Conservation (phyloP, 2,797 vertebrate species). For the Falco berigora region DNA sequence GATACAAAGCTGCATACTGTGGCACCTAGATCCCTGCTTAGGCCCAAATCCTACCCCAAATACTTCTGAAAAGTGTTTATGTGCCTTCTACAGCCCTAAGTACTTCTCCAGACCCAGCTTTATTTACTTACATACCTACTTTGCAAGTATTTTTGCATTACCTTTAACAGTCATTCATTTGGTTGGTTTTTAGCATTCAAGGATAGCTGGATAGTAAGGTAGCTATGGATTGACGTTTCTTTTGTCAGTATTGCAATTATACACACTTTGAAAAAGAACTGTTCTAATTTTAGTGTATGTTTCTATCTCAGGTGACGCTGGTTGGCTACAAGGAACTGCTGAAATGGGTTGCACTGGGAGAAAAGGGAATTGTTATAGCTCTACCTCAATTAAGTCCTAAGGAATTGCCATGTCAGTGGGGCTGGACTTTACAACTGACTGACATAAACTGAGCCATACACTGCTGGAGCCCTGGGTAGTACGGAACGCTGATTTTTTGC, state of each 20-base stretch:
- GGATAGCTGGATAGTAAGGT: not conserved
- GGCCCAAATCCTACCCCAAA: not conserved
- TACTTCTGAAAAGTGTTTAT: not conserved
- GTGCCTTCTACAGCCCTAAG: not conserved
- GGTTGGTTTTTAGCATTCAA: not conserved
- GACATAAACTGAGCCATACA: slow-evolving; percentile 55
- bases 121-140: not conserved
- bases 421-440: slow-evolving; percentile 84
- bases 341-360: slow-evolving; percentile 75
- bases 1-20: not conserved
- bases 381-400: slow-evolving; percentile 73
- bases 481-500: not conserved
- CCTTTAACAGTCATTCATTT: not conserved
- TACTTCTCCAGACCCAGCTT: not conserved
- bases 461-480: not conserved
- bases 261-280: not conserved
- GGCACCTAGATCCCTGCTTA: not conserved
- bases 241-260: not conserved
- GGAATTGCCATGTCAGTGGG: slow-evolving; percentile 81
- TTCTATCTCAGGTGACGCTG: slow-evolving; percentile 79
- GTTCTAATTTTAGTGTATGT: not conserved
- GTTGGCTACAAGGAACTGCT: slow-evolving; percentile 77
- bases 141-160: not conserved
- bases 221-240: not conserved
- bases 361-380: slow-evolving; percentile 76